These are phyloP conservation scores for Phrixothrix hirtus DNA, from an alignment of 2,888 invertebrate genomes.

Conservation along the genomic window DNA sequence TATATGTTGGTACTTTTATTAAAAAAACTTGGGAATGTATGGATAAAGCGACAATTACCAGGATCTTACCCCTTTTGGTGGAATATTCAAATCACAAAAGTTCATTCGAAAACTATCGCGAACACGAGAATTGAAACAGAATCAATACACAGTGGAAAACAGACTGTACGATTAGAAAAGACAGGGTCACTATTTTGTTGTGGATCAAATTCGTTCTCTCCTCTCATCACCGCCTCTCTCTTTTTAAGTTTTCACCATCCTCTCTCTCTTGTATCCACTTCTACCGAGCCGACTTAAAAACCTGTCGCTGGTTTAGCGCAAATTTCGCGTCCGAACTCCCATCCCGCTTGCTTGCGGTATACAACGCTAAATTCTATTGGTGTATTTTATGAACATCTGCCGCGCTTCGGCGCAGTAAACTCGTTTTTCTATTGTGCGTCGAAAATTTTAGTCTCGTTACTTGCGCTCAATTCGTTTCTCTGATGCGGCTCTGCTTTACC, in stretches of 20 bases:
- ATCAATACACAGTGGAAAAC: slow-evolving; percentile 55
- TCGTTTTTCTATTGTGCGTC: slow-evolving; percentile 38
- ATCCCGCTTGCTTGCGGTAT: slow-evolving; percentile 42
- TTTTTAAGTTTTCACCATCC: slow-evolving; percentile 58
- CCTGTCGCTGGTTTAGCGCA: slow-evolving; percentile 46
- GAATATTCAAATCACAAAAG: slow-evolving; percentile 44
- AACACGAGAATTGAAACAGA: slow-evolving; percentile 49
- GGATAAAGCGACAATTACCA: too few species aligned
- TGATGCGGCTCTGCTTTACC: slow-evolving; percentile 39
- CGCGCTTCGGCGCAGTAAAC: slow-evolving; percentile 24
- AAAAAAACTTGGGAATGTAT: too few species aligned
- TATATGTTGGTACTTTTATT: too few species aligned
- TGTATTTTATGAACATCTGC: slow-evolving; percentile 26
- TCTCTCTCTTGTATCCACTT: slow-evolving; percentile 57
- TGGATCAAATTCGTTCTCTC: slow-evolving; percentile 60
- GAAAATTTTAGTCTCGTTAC: slow-evolving; percentile 43
- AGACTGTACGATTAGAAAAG: slow-evolving; percentile 57
- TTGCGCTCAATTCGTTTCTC: slow-evolving; percentile 33
- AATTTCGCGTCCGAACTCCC: slow-evolving; percentile 40
- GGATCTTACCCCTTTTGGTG: slow-evolving; percentile 49
- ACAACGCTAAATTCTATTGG: slow-evolving; percentile 49
- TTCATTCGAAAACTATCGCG: slow-evolving; percentile 51
- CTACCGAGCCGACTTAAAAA: slow-evolving; percentile 47
- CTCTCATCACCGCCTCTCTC: slow-evolving; percentile 56
- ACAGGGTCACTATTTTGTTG: slow-evolving; percentile 59